Conservation (phyloP, 2,888 invertebrate genomes). For the Pandemis cinnamomeana region DNA sequence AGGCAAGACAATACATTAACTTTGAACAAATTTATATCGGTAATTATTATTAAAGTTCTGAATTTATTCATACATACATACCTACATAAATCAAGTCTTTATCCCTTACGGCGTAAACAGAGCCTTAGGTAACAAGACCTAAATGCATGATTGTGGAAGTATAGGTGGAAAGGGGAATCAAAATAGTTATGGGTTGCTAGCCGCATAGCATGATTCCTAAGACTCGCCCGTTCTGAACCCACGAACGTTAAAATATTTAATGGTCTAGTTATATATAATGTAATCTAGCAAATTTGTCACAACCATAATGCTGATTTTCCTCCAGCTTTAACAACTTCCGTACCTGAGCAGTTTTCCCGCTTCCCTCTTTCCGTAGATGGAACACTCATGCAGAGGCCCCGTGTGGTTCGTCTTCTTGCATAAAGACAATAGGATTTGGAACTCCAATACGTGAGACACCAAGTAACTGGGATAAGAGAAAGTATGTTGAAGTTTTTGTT, state of each 20-base stretch:
- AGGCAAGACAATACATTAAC: neutral
- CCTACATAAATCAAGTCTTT: no score
- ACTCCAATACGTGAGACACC: constrained; percentile 89
- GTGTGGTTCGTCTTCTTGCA: constrained; percentile 87
- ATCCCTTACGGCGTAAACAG: no score
- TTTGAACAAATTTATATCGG: neutral
- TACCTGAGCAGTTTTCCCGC: constrained; percentile 87
- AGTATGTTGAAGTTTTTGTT: constrained; percentile 23
- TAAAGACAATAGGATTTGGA: constrained; percentile 89
- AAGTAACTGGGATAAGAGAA: constrained; percentile 75
- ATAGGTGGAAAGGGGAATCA: no score
- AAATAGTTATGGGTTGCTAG: no score
- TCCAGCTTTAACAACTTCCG: constrained; percentile 20
- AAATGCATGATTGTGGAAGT: no score
- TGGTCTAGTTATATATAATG: no score
- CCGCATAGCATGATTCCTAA: no score
- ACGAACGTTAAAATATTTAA: no score
- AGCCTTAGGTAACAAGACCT: no score
- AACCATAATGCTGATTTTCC: neutral
- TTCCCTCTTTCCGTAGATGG: constrained; percentile 87
- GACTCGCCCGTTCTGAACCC: no score
- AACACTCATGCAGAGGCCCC: constrained; percentile 88
- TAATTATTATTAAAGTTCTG: neutral
- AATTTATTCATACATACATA: no score
- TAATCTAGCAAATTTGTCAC: neutral